These are phyloP conservation scores for Hipparchia semele DNA, from an alignment of 2,888 invertebrate genomes.

Conservation along the genomic window DNA sequence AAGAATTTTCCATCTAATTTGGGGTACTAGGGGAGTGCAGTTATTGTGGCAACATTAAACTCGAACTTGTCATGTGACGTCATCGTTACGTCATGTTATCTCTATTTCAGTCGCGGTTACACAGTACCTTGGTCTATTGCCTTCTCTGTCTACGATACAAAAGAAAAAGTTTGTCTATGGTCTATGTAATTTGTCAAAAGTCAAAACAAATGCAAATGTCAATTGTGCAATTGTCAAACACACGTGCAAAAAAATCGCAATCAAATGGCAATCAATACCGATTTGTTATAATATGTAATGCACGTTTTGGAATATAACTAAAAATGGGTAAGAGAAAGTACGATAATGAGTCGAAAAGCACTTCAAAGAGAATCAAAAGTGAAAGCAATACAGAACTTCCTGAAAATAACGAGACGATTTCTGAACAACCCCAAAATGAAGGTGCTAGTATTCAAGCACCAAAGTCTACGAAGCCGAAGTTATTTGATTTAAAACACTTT, in stretches of 20 bases:
- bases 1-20: too few species aligned
- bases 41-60: too few species aligned
- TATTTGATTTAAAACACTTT: slow-evolving; percentile 84
- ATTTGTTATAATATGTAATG: not conserved
- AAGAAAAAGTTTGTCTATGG: not conserved
- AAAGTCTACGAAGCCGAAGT: slow-evolving; percentile 51
- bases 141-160: too few species aligned
- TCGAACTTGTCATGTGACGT: too few species aligned
- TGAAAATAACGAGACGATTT: slow-evolving; percentile 42
- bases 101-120: too few species aligned
- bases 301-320: not conserved
- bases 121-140: too few species aligned
- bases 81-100: too few species aligned
- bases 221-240: not conserved
- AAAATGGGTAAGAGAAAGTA: slow-evolving; percentile 54
- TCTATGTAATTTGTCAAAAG: not conserved
- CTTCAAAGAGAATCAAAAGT: slow-evolving; percentile 54
- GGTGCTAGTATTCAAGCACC: slow-evolving; percentile 41
- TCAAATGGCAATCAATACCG: not conserved
- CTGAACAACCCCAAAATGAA: slow-evolving; percentile 59
- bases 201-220: not conserved
- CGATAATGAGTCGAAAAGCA: slow-evolving; percentile 49
- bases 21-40: too few species aligned
- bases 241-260: not conserved
- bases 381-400: slow-evolving; percentile 45